Conservation (phyloP, 2,113 vertebrate genomes). For the Pelodiscus sinensis region DNA sequence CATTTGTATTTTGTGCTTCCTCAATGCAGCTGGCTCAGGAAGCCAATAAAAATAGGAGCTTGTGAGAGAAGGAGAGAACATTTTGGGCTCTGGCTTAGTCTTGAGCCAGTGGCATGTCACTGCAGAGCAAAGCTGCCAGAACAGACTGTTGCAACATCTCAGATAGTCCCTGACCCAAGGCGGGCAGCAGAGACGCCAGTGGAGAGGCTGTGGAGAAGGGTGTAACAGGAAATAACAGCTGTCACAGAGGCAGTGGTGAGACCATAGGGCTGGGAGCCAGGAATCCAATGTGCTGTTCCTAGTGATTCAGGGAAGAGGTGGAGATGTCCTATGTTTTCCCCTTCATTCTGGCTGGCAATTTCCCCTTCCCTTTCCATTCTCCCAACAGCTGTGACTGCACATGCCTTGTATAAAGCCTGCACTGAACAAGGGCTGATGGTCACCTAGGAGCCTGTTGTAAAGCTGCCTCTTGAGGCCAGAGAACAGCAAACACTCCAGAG, state of each 20-base stretch:
- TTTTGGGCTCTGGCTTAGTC: neutral
- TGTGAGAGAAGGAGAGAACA: neutral
- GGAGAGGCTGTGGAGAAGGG: neutral
- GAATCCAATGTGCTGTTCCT: neutral
- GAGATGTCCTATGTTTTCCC: neutral
- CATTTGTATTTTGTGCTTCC: neutral
- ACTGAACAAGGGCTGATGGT: fast-evolving
- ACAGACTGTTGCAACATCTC: neutral
- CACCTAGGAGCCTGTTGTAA: no score
- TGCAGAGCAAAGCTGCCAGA: neutral
- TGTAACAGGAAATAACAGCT: neutral
- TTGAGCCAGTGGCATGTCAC: neutral
- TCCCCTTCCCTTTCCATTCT: neutral
- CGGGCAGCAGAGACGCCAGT: neutral
- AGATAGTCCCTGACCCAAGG: neutral
- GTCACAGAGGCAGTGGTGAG: neutral
- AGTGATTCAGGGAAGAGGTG: neutral
- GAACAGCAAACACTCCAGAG: neutral
- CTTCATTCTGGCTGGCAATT: neutral
- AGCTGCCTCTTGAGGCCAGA: no score
- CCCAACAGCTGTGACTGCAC: neutral
- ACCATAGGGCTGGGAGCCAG: neutral
- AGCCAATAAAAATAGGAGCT: neutral
- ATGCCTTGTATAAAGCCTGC: neutral
- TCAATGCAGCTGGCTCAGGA: neutral